A percentile compares a stretch with the other conserved stretches of the same genome.
These are phyloP conservation scores for Tetraneura akinire DNA, from an alignment of 1,140 invertebrate genomes.

Conservation along the genomic window DNA sequence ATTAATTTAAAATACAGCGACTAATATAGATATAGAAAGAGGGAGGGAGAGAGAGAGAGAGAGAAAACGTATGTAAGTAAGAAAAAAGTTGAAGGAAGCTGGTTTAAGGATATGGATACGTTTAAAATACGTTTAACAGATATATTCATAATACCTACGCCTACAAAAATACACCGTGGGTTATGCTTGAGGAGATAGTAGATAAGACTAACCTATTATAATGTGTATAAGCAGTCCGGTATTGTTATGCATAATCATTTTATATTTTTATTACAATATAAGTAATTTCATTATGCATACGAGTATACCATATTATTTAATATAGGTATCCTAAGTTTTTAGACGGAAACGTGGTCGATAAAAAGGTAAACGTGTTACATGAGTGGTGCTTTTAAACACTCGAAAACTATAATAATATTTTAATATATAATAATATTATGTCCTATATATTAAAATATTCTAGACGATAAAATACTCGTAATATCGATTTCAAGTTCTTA, in stretches of 20 bases:
- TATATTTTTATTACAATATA: too few species aligned
- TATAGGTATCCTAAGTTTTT: not conserved
- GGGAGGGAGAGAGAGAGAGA: not conserved
- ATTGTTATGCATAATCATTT: not conserved
- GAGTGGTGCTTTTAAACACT: conserved; percentile 13
- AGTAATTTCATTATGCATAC: not conserved
- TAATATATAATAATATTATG: not conserved
- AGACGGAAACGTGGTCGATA: not conserved
- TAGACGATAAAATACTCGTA: not conserved
- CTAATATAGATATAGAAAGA: not conserved
- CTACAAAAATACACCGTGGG: not conserved
- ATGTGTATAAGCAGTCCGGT: not conserved
- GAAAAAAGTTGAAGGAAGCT: not conserved
- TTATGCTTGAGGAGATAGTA: not conserved
- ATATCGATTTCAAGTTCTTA: not conserved
- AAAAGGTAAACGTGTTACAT: not conserved
- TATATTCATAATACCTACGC: not conserved
- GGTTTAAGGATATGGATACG: not conserved
- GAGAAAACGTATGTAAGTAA: not conserved
- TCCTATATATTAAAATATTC: not conserved
- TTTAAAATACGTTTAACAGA: not conserved
- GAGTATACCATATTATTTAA: not conserved
- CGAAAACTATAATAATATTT: not conserved
- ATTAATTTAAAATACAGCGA: not conserved
- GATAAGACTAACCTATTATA: not conserved